Percentiles rank a stretch among this genome's conserved stretches.
Conservation (phyloP, 2,797 vertebrate species). For the Amphiprion clarkii region DNA sequence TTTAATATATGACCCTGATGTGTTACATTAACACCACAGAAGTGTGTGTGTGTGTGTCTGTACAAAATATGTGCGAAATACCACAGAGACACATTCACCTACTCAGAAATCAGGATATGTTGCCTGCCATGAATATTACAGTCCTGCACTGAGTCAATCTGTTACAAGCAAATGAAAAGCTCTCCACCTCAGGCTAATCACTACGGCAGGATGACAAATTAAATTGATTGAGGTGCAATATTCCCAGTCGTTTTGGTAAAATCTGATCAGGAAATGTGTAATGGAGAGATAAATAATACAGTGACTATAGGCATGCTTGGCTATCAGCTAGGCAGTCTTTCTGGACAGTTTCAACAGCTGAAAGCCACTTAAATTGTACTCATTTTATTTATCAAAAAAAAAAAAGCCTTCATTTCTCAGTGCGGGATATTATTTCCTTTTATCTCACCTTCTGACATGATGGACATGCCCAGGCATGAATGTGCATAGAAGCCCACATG, state of each 20-base stretch:
- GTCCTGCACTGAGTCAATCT: conserved; percentile 18
- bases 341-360: conserved; percentile 3
- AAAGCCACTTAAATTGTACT: background rate
- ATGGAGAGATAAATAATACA: conserved; percentile 22
- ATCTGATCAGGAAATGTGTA: conserved; percentile 5
- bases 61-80: conserved; percentile 12
- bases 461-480: background rate
- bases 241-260: conserved; percentile 19
- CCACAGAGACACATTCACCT: conserved; percentile 1
- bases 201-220: conserved; percentile 20
- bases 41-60: background rate
- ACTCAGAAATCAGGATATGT: conserved; percentile 26
- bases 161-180: conserved; percentile 18
- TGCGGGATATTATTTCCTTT: no score
- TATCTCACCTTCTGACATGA: conserved; percentile 5
- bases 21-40: conserved; percentile 23
- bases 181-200: conserved; percentile 22
- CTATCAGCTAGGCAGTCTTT: conserved; percentile 7
- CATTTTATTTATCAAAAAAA: background rate
- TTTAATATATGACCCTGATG: conserved; percentile 29
- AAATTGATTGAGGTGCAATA: conserved; percentile 29
- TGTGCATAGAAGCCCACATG: background rate
- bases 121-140: conserved; percentile 7
- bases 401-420: no score
- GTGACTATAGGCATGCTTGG: conserved; percentile 18